Base-by-base conservation (phyloP, 2,888 invertebrate species). In the Carpatolechia fugitivella region DNA sequence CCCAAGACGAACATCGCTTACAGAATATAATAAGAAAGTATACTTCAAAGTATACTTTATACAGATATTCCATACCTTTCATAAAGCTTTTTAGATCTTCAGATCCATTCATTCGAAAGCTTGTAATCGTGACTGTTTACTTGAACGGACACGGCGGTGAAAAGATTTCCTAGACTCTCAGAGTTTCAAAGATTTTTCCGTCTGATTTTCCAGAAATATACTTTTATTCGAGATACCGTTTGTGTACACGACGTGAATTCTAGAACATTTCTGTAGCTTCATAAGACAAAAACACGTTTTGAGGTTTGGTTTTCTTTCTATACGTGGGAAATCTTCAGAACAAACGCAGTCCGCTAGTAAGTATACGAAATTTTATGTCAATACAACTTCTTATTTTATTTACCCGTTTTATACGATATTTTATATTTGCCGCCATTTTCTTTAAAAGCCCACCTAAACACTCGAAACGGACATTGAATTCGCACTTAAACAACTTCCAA, bases 1-100 rank as follows among this genome's bases (percentile, higher is more conserved):
- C 72, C 76, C 76, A 70, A 44, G 69, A 57, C 69, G 69, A 65
- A 70, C 68, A 69, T 64, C 70, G 71, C 76, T 77, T 71, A 76
- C 35, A 73, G 74, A 75, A 71, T 72, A 72, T 72, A 69, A 69
- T 68, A 65, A 65, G 66, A 64, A 55, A n/a, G n/a, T n/a, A n/a
- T n/a, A n/a, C n/a, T 61, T 60, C 58, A 57, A 49, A 52, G 52
- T 33, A 36, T 46, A 7, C 30, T 55, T 18, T 41, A n/a, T 56
- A 52, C 14, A 38, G 31, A 55, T 40, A 58, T 50, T 46, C 41
- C 53, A 48, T 41, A 31, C 6, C 20, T n/a, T 13, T 36, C 13
- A 20, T 36, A 40, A 20, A 49, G 35, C 49, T 40, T 8, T 24
- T 49, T 33, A 51, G 47, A 30, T 46, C 33, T 48, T 36, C 50